phyloP scores from a whole-genome alignment of 2,113 vertebrate species.

The Mohoua ochrocephala region DNA sequence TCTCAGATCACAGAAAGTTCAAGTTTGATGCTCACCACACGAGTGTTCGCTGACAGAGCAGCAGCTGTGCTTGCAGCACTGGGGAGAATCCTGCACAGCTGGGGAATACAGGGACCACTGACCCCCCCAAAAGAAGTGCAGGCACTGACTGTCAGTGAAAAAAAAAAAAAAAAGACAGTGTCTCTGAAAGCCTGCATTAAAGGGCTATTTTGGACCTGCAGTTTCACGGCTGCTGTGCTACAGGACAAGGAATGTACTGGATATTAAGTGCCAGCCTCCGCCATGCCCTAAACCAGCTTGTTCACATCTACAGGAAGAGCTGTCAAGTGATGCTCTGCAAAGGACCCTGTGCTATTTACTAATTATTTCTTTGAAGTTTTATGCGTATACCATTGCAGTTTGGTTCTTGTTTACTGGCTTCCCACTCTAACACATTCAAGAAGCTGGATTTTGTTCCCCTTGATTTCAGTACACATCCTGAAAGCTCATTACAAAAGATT shows the following conservation, averaged over 20 bases:
- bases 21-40: not conserved
- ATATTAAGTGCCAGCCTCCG: not conserved
- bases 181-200: not conserved
- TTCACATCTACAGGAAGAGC: not conserved
- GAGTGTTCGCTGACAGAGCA: accelerated
- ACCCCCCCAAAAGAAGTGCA: not conserved
- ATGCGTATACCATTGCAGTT: not conserved
- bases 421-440: not conserved
- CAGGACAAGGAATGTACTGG: accelerated
- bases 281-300: not conserved
- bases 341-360: not conserved
- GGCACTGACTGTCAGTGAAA: too few species aligned
- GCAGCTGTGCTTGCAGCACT: not conserved
- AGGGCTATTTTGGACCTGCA: not conserved
- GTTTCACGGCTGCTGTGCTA: not conserved
- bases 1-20: not conserved
- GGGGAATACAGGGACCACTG: not conserved
- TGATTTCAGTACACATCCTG: not conserved
- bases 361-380: not conserved
- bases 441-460: not conserved
- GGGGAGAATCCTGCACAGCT: not conserved
- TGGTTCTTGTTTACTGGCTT: not conserved
- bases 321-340: not conserved
- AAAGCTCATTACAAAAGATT: not conserved
- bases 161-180: too few species aligned